A percentile compares a stretch with the other conserved stretches of the same genome.
Conservation (phyloP, 2,797 vertebrate species). For the Pelobates cultripes region DNA sequence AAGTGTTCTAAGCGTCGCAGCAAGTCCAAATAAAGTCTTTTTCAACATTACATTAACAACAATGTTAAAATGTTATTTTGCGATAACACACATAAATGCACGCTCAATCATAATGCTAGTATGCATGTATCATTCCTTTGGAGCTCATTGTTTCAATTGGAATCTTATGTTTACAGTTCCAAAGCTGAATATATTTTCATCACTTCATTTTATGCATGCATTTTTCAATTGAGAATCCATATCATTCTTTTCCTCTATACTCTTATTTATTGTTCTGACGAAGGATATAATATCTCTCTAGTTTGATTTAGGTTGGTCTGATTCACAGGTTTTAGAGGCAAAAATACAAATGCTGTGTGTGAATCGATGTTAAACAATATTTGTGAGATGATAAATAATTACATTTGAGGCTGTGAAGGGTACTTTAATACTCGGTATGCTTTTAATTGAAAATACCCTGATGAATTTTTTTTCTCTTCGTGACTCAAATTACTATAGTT, state of each 20-base stretch:
- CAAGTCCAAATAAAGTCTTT: too few relatives aligned
- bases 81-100: too few relatives aligned
- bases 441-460: slow-evolving; percentile 20
- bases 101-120: background rate
- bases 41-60: too few relatives aligned
- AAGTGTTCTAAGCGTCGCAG: too few relatives aligned
- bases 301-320: background rate
- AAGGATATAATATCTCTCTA: background rate
- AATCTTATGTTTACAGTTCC: background rate
- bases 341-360: background rate
- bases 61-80: too few relatives aligned
- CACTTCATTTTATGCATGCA: background rate
- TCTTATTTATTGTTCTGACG: background rate
- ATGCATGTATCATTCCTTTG: background rate
- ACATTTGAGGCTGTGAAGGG: background rate
- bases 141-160: background rate
- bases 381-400: background rate
- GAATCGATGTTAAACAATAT: background rate
- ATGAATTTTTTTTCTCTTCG: background rate
- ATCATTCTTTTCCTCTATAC: background rate
- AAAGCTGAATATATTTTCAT: background rate
- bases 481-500: slow-evolving; percentile 37
- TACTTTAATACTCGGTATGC: slow-evolving; percentile 29
- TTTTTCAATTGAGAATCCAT: background rate
- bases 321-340: background rate